phyloP scores from a whole-genome alignment of 2,113 vertebrate species.

The Leptocoma aspasia region DNA sequence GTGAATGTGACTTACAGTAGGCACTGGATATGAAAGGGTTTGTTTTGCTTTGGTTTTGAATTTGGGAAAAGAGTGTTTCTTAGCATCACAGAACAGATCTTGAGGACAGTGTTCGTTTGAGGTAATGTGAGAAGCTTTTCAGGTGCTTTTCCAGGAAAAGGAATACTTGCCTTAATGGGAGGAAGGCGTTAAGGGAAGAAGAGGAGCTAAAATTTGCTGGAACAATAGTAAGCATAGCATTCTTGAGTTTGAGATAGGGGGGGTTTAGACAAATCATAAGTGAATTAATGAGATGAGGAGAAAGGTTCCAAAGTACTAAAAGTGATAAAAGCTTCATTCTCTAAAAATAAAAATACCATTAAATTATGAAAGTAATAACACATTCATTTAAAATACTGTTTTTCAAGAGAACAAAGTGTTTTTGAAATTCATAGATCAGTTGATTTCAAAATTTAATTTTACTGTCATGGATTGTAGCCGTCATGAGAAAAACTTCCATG shows the following conservation, averaged over 20 bases:
- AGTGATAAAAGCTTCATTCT: background rate
- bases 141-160: background rate
- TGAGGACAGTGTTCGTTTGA: background rate
- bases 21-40: background rate
- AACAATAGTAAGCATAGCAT: background rate
- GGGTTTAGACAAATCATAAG: background rate
- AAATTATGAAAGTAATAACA: background rate
- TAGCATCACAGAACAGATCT: background rate
- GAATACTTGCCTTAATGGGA: background rate
- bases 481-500: background rate
- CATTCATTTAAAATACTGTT: background rate
- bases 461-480: background rate
- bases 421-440: background rate
- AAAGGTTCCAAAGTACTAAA: background rate
- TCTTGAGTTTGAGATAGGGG: background rate
- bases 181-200: background rate
- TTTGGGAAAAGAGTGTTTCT: background rate
- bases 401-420: background rate
- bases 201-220: slow-evolving; percentile 8
- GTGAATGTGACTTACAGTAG: background rate
- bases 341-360: background rate
- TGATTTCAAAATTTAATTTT: background rate
- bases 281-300: background rate
- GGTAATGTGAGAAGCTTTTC: background rate
- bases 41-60: background rate